phyloP scores from a whole-genome alignment of 2,888 invertebrate genomes.

The Athrips mouffetella region DNA sequence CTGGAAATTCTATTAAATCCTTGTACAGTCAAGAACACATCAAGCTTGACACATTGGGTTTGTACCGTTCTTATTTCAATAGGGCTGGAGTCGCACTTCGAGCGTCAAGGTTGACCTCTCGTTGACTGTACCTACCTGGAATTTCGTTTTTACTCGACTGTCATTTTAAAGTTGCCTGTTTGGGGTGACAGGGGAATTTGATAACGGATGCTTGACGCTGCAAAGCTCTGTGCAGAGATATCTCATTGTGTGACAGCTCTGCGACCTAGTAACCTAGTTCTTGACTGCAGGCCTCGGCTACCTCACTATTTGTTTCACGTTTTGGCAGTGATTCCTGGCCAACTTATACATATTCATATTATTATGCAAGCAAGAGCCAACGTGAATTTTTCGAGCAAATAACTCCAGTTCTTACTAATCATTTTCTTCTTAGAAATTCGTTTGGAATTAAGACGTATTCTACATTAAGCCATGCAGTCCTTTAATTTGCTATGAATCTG shows the following conservation, averaged over 20 bases:
- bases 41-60: too few species aligned
- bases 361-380: constrained; percentile 11
- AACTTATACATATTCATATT: constrained; percentile 57
- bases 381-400: constrained; percentile 6
- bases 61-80: too few species aligned
- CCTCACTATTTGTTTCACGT: constrained; percentile 64
- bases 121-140: too few species aligned
- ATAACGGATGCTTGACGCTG: constrained; percentile 50
- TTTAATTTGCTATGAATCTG: too few species aligned
- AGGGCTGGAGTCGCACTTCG: too few species aligned
- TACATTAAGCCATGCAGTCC: too few species aligned
- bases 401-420: background rate
- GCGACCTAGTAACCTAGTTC: constrained; percentile 68
- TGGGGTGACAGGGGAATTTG: constrained; percentile 34
- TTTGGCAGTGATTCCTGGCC: constrained; percentile 63
- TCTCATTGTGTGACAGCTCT: constrained; percentile 67
- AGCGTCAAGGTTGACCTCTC: too few species aligned
- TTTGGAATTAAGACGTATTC: too few species aligned
- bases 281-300: constrained; percentile 60
- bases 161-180: constrained; percentile 9
- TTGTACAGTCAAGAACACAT: too few species aligned
- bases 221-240: constrained; percentile 62
- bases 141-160: background rate
- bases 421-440: background rate
- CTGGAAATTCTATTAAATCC: background rate